These are phyloP conservation scores for Tiaroga cobitis DNA, from an alignment of 2,797 vertebrate genomes.

Conservation along the genomic window DNA sequence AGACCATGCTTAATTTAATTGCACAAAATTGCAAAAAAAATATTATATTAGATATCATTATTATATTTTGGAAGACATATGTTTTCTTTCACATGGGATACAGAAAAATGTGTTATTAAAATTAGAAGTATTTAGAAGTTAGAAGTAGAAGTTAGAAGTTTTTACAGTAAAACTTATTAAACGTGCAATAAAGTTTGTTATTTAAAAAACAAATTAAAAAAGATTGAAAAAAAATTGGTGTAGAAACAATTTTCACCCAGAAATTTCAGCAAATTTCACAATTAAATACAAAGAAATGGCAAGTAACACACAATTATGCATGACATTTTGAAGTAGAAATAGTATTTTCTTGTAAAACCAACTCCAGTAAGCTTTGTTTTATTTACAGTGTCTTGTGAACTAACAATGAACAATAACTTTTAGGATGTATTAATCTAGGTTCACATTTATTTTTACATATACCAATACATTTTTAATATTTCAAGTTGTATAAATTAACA, in stretches of 20 bases:
- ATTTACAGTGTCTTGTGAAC: background rate
- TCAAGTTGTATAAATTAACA: background rate
- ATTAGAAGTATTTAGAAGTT: background rate
- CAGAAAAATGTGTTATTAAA: conserved; percentile 34
- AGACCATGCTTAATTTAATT: background rate
- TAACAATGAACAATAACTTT: background rate
- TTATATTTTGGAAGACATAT: conserved; percentile 36
- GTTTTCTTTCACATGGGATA: conserved; percentile 46
- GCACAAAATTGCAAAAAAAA: background rate
- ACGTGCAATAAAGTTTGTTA: background rate
- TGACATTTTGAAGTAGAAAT: background rate
- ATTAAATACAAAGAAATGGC: background rate
- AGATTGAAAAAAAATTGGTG: too few species aligned
- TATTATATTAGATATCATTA: conserved; percentile 25
- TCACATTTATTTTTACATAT: background rate
- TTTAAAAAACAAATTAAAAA: too few species aligned
- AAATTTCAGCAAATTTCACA: background rate
- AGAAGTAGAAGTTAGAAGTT: too few species aligned
- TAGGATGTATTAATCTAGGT: background rate
- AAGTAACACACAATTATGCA: background rate
- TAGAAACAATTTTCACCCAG: too few species aligned
- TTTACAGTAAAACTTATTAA: background rate
- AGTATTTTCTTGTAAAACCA: background rate
- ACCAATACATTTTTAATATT: background rate
- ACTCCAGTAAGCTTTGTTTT: background rate